These are phyloP conservation scores for Sitta europaea DNA, from an alignment of 2,113 vertebrate genomes.

Conservation along the genomic window DNA sequence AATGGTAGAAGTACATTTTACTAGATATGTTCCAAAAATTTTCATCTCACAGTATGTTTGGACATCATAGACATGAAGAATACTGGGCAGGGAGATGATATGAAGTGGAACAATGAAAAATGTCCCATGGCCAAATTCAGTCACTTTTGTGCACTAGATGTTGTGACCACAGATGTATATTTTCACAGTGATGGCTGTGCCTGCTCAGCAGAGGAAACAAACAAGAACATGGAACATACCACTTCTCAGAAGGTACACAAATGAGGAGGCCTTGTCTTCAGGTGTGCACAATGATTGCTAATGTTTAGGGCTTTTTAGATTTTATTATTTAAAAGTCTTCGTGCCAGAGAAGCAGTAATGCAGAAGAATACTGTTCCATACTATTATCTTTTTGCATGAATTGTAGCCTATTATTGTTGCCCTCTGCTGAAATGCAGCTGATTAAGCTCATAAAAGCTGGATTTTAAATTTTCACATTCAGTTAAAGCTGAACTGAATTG, in stretches of 20 bases:
- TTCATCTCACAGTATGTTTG: not conserved
- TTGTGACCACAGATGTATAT: not conserved
- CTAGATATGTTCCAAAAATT: not conserved
- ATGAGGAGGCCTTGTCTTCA: not conserved
- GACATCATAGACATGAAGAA: not conserved
- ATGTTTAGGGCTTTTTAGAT: not conserved
- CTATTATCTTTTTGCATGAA: not conserved
- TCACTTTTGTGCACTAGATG: not conserved
- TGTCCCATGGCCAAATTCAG: not conserved
- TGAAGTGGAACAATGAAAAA: not conserved
- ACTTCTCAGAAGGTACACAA: not conserved
- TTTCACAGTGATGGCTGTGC: not conserved
- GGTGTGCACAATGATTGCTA: not conserved
- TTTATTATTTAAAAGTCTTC: not conserved
- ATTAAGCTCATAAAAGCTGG: not conserved
- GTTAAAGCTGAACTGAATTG: not conserved
- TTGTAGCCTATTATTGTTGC: not conserved
- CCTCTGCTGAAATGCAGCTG: not conserved
- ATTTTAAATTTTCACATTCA: not conserved
- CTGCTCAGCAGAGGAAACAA: not conserved
- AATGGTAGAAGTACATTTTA: not conserved
- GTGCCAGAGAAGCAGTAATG: not conserved
- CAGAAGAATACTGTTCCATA: not conserved
- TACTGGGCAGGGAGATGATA: not conserved
- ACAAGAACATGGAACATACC: not conserved